These are phyloP conservation scores for Protonemura montana DNA, from an alignment of 2,888 invertebrate species.

Conservation along the genomic window DNA sequence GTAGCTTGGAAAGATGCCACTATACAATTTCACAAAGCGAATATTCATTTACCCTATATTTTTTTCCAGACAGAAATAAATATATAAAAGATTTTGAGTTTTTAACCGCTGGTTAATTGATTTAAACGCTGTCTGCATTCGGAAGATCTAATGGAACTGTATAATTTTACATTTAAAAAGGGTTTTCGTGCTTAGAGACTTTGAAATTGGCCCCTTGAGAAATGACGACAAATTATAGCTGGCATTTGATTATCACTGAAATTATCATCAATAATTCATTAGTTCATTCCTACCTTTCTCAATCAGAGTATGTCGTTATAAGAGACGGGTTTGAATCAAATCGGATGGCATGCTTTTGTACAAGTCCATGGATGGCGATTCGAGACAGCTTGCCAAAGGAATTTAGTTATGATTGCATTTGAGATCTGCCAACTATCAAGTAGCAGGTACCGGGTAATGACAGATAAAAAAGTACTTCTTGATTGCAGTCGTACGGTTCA, in stretches of 20 bases:
- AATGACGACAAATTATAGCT: conserved; percentile 36
- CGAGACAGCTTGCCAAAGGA: neutral
- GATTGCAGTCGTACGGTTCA: neutral
- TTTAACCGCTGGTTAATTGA: neutral
- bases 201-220: conserved; percentile 27
- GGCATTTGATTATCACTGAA: conserved; percentile 31
- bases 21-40: neutral
- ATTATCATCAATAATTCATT: conserved; percentile 33
- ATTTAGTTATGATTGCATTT: neutral
- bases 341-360: neutral
- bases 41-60: neutral
- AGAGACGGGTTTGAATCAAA: neutral
- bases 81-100: neutral
- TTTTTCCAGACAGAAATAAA: conserved; percentile 1
- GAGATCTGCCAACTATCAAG: neutral
- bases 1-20: neutral
- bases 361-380: neutral
- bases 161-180: conserved; percentile 32
- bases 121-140: neutral
- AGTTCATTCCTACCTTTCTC: neutral
- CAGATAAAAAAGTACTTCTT: neutral
- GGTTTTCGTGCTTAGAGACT: conserved; percentile 24
- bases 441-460: neutral
- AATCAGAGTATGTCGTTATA: neutral
- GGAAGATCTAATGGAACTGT: neutral